phyloP scores from a whole-genome alignment of 2,888 invertebrate genomes.

The Myathropa florea region DNA sequence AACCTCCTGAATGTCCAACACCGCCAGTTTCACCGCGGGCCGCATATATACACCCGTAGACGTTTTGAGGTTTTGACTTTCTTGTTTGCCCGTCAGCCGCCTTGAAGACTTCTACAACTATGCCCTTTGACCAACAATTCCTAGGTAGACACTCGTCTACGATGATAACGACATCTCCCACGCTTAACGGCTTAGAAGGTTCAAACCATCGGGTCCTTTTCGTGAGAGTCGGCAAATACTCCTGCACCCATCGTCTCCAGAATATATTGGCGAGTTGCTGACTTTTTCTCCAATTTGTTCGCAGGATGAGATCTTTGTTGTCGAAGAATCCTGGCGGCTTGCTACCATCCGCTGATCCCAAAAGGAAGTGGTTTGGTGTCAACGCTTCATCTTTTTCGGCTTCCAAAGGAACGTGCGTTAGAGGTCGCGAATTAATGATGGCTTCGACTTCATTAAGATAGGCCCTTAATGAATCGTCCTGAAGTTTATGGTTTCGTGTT shows the following conservation, averaged over 20 bases:
- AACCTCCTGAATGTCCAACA: conserved; percentile 13
- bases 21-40: conserved; percentile 44
- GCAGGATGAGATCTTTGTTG: conserved; percentile 26
- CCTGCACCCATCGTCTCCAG: conserved; percentile 64
- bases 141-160: not conserved
- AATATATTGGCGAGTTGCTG: conserved; percentile 59
- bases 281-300: conserved; percentile 44
- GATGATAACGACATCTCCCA: conserved; percentile 1
- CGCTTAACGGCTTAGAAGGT: conserved; percentile 25
- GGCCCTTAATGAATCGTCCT: conserved; percentile 62
- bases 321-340: conserved; percentile 46
- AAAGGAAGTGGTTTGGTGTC: conserved; percentile 72
- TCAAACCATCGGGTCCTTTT: conserved; percentile 61
- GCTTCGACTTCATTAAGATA: conserved; percentile 54
- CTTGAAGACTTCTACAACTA: not conserved
- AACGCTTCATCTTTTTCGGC: conserved; percentile 2
- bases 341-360: conserved; percentile 59
- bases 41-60: not conserved
- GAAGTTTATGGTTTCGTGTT: conserved; percentile 48
- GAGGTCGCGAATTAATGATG: conserved; percentile 71
- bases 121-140: not conserved
- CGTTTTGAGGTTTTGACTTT: not conserved
- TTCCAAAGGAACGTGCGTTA: not conserved
- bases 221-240: conserved; percentile 69
- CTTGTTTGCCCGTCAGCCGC: not conserved